Evolutionary conservation across 2,113 vertebrate genomes (phyloP), one percentile per base, ranked within the genome.

Genomic region (Gymnogyps californianus): DNA sequence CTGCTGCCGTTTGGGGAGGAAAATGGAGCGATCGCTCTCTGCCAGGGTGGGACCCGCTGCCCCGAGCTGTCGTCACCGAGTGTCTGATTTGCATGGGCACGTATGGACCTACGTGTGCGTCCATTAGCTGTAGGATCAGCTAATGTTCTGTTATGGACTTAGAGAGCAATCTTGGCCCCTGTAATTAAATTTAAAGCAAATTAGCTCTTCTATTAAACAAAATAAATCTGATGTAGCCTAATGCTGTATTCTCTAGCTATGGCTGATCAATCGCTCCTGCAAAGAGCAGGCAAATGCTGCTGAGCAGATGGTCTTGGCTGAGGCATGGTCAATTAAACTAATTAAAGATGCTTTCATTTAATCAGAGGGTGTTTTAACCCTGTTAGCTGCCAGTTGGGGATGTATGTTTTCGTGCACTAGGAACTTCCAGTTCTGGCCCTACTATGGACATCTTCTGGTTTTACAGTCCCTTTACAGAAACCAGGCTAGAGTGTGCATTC

Each of bases 181-280:
- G 81, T 97, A 97, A 98, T 98, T 97, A 97, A 95, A 98, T 97
- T 96, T 94, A 91, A 97, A 97, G 84, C 82, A 94, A 96, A 94
- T 97, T 96, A 97, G 83, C 75, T 97, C 77, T 95, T 96, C 92
- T 92, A 86, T 97, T 96, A 97, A 96, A 96, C 96, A 96, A 98
- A 94, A 95, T 97, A 97, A 98, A 97, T 97, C 91, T 96, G 96
- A 97, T 95, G 95, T 72, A 96, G 89, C 87, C 95, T 95, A 96
- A 90, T 97, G 93, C 95, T 95, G 84, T 93, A 93, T 95, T 96
- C 87, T 95, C 44, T 36, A 96, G 95, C 87, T 97, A 97, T 94
- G 94, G 95, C 81, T 97, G 97, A 97, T 97, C 97, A 96, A 97
- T 97, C 6, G 92, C 62, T 97, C 55, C 89, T 89, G 88, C 90